Conservation (phyloP, 1,140 invertebrate genomes). For the Zaprionus africanus region DNA sequence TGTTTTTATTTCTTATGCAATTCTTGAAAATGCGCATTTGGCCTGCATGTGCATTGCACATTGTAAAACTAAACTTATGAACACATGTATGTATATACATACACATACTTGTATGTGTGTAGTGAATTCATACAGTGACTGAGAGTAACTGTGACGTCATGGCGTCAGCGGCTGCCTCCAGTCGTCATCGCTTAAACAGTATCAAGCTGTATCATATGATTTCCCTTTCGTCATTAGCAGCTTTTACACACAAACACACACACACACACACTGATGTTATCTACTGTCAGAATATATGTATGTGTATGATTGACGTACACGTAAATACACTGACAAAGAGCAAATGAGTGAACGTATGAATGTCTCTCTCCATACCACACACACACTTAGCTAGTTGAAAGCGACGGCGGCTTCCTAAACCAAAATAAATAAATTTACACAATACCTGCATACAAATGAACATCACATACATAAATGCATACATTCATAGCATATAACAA, state of each 20-base stretch:
- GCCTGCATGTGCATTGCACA: conserved; percentile 17
- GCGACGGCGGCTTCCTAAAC: conserved; percentile 5
- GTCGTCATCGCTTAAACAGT: conserved; percentile 50
- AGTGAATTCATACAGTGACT: background rate
- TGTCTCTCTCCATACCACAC: background rate
- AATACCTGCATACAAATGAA: conserved; percentile 7
- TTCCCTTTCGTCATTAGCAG: conserved; percentile 48
- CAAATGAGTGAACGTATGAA: conserved; percentile 1
- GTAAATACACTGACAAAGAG: conserved; percentile 15
- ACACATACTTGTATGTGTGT: too few species aligned
- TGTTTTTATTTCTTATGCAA: conserved; percentile 66
- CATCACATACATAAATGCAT: background rate
- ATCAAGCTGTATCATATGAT: conserved; percentile 56
- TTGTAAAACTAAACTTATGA: background rate
- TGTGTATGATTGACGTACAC: conserved; percentile 7
- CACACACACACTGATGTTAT: conserved; percentile 26
- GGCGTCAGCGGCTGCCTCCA: conserved; percentile 18
- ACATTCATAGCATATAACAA: conserved; percentile 1
- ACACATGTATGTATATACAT: background rate
- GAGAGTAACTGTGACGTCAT: conserved; percentile 57
- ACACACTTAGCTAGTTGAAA: conserved; percentile 1
- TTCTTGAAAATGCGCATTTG: conserved; percentile 56
- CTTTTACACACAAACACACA: conserved; percentile 16
- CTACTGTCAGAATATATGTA: background rate
- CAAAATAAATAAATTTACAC: conserved; percentile 19